Conservation (phyloP, 2,797 vertebrate genomes). For the Enteromius anoplus region DNA sequence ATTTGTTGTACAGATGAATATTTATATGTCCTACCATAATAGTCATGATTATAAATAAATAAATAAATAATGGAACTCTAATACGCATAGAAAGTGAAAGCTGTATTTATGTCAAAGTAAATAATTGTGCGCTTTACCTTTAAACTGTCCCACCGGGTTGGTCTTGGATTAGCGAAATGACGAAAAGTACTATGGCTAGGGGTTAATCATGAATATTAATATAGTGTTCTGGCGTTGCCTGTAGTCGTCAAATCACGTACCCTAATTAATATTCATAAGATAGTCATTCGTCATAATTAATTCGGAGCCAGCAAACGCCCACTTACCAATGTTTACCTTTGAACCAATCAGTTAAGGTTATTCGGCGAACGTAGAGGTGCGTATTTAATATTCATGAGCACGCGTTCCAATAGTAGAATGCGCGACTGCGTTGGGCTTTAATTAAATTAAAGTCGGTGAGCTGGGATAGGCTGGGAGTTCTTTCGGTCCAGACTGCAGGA, state of each 20-base stretch:
- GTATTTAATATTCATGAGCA: slow-evolving; percentile 24
- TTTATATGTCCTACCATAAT: background rate
- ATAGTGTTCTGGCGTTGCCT: fast-evolving
- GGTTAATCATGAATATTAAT: background rate
- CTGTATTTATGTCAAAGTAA: background rate
- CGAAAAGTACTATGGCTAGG: background rate
- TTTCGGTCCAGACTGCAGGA: slow-evolving; percentile 62
- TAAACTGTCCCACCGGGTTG: slow-evolving; percentile 14
- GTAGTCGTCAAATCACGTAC: background rate
- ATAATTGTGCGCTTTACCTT: slow-evolving; percentile 31
- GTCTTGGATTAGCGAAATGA: background rate
- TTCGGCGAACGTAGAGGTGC: background rate
- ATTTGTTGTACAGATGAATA: background rate
- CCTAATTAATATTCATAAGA: slow-evolving; percentile 5
- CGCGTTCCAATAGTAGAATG: slow-evolving; percentile 42
- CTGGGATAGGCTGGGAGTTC: slow-evolving; percentile 82
- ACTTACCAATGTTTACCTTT: no score
- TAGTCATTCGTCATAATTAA: background rate
- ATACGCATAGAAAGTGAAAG: background rate
- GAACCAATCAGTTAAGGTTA: background rate
- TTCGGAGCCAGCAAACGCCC: background rate
- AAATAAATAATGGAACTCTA: no score
- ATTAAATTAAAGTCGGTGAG: slow-evolving; percentile 73
- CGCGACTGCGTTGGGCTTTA: slow-evolving; percentile 56
- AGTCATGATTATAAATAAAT: background rate